Evolutionary conservation across 2,797 vertebrate species (phyloP), one percentile per base, ranked within the genome.

Genomic region (Zenarchopterus dispar): DNA sequence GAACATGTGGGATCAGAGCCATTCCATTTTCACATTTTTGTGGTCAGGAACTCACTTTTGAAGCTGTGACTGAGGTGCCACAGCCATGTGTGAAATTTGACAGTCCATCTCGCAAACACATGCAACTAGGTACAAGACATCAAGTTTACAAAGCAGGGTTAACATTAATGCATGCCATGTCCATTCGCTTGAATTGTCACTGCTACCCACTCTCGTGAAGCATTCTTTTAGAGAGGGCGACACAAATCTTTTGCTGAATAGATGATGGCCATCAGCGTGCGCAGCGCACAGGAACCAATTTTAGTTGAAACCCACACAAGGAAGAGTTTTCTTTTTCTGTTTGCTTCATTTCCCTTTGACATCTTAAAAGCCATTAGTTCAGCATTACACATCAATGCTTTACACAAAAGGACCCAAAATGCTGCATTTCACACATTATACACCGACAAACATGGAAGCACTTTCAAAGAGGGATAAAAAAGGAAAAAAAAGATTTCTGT

Each of bases 311-410:
- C 64, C 56, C 78, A 77, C 67, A 68, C 64, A 82, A 70, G 79
- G 56, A 58, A 61, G 66, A 66, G 60, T 65, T 82, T 83, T 77
- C 47, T 78, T 82, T 73, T 63, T 73, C 75, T 61, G 42, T 56
- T 58, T 15, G 58, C 77, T 85, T 80, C 83, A 82, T 84, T 87
- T 84, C 62, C 63, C 71, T 87, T 77, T 89, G 86, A 85, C 84
- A 77, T 84, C 83, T 84, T 89, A 87, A 91, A 90, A 90, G 86
- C 87, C 69, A 88, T 91, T 89, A 87, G 85, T 89, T 89, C 82
- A 85, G 84, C 80, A 89, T 83, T 78, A 78, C 78, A 90, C 83
- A 85, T 77, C 73, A 65, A 71, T 84, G 82, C 82, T 60, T 70
- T 77, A 72, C 77, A 84, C 76, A 86, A 79, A 68, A 77, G 62